Conservation (phyloP, 2,888 invertebrate genomes). For the Lithophane socia region DNA sequence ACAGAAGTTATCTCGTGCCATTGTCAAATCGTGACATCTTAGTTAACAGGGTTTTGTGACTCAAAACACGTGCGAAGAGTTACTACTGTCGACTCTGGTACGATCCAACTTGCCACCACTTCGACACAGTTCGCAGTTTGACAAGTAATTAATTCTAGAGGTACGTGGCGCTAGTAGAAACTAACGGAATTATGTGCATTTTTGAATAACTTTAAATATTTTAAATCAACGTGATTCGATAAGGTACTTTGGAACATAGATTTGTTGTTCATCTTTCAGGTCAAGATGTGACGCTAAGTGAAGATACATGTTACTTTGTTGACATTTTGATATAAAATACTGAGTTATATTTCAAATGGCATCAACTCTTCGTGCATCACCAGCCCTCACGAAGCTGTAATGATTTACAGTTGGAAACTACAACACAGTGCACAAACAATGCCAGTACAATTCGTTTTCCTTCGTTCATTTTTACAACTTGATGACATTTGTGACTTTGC, state of each 20-base stretch:
- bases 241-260: constrained; percentile 14
- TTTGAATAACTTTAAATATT: constrained; percentile 43
- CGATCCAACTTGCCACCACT: constrained; percentile 68
- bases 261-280: constrained; percentile 12
- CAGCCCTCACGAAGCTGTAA: constrained; percentile 40
- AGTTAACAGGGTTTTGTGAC: constrained; percentile 69
- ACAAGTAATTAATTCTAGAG: constrained; percentile 70
- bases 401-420: constrained; percentile 56
- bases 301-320: constrained; percentile 51
- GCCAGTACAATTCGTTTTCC: constrained; percentile 48
- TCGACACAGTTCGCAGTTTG: constrained; percentile 72
- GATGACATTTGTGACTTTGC: constrained; percentile 55
- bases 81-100: constrained; percentile 70
- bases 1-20: constrained; percentile 66
- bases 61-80: constrained; percentile 71
- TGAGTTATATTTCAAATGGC: constrained; percentile 36
- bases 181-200: constrained; percentile 37
- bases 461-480: constrained; percentile 50
- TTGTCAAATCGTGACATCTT: constrained; percentile 66
- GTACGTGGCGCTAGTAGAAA: constrained; percentile 48
- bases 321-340: constrained; percentile 47
- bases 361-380: constrained; percentile 41
- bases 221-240: constrained; percentile 10
- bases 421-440: constrained; percentile 55
- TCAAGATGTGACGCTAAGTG: constrained; percentile 44